A percentile compares a stretch with the other conserved stretches of the same genome.
phyloP scores from a whole-genome alignment of 2,888 invertebrate genomes.

The Sabellastarte sp. region DNA sequence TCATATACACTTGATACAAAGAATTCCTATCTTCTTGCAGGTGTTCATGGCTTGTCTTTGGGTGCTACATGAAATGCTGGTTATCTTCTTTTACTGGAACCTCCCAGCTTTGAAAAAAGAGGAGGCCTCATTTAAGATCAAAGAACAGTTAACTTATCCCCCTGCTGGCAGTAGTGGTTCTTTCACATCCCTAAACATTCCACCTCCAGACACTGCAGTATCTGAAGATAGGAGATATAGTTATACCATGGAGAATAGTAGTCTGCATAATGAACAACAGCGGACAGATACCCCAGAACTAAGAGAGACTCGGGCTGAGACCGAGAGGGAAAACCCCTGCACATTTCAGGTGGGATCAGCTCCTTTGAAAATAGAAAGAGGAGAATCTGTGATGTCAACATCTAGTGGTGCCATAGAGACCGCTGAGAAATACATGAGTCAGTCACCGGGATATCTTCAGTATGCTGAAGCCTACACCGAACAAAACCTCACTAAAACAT shows the following conservation, averaged over 20 bases:
- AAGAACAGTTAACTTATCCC: neutral
- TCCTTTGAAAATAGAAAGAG: too few relatives aligned
- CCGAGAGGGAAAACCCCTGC: neutral
- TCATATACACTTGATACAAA: too few relatives aligned
- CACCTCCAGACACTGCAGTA: neutral
- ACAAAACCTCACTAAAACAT: too few relatives aligned
- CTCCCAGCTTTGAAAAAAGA: slow-evolving; percentile 20
- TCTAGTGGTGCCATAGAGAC: slow-evolving; percentile 27
- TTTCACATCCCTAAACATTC: neutral
- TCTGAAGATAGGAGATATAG: neutral
- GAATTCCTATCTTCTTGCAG: too few relatives aligned
- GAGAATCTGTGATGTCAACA: slow-evolving; percentile 6
- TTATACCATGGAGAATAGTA: neutral
- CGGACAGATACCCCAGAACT: too few relatives aligned
- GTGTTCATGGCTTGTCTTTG: slow-evolving; percentile 60
- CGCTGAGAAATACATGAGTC: slow-evolving; percentile 23
- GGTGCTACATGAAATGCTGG: slow-evolving; percentile 38
- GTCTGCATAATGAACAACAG: too few relatives aligned
- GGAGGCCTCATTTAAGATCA: neutral
- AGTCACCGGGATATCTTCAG: neutral
- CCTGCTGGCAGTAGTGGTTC: too few relatives aligned
- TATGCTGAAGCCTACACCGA: neutral
- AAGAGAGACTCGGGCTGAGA: neutral
- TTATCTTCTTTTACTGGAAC: slow-evolving; percentile 40
- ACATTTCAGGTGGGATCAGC: neutral